These are phyloP conservation scores for Spea bombifrons DNA, from an alignment of 2,113 vertebrate genomes.

Conservation along the genomic window DNA sequence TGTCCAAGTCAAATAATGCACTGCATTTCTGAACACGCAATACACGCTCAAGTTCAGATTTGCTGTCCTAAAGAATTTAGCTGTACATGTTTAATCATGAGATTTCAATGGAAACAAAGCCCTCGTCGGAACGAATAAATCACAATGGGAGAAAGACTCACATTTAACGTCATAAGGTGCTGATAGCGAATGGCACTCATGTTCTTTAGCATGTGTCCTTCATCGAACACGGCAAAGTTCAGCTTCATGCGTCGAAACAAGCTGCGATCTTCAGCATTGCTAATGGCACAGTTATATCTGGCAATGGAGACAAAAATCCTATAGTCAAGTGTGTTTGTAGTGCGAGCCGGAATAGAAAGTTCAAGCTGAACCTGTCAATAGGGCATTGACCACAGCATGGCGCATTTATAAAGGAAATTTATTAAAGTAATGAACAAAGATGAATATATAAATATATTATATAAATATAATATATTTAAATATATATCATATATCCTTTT, in stretches of 20 bases:
- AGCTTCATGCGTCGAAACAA: constrained; percentile 84
- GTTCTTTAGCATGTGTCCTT: constrained; percentile 98
- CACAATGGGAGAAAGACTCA: constrained; percentile 56
- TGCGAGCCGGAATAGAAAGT: no score
- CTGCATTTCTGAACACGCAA: background rate
- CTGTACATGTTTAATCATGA: background rate
- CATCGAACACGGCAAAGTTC: constrained; percentile 91
- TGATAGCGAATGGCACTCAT: constrained; percentile 92
- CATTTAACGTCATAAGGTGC: constrained; percentile 93
- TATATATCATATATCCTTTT: no score
- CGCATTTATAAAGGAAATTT: no score
- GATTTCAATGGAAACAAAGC: background rate
- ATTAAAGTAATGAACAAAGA: no score
- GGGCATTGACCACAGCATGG: no score
- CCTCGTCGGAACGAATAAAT: background rate
- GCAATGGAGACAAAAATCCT: background rate
- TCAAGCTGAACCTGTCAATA: no score
- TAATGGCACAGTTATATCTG: constrained; percentile 89
- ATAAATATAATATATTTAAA: no score
- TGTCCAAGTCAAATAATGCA: constrained; percentile 13
- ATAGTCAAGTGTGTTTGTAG: no score
- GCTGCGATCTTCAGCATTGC: constrained; percentile 81
- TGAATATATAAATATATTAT: no score
- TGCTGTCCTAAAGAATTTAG: constrained; percentile 5
- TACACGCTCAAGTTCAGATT: constrained; percentile 31